Percentiles rank a stretch among this genome's conserved stretches.
Conservation (phyloP, 30 jellyfish, hydroid and myxozoan species). For the Turritopsis rubra region DNA sequence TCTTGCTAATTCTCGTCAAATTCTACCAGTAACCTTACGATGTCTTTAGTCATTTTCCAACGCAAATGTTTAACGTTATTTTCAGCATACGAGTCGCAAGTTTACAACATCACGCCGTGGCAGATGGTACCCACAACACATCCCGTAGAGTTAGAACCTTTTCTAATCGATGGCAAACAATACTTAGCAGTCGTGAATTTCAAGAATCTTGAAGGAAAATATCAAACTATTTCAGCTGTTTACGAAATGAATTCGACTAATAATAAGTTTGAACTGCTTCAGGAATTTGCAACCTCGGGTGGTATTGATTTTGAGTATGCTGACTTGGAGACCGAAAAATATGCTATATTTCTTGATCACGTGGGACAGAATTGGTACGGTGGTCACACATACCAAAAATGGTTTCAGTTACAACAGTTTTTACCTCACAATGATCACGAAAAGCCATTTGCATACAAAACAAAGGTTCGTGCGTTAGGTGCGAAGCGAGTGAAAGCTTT, state of each 20-base stretch:
- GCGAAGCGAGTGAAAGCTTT: constrained; percentile 63
- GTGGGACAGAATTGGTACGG: constrained; percentile 41
- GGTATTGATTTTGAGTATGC: constrained; percentile 62
- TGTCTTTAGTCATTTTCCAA: neutral
- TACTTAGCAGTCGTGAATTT: constrained; percentile 75
- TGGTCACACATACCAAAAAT: constrained; percentile 23
- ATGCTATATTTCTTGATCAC: constrained; percentile 50
- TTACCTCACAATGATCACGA: constrained; percentile 19
- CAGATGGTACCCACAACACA: constrained; percentile 36
- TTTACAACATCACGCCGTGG: constrained; percentile 51
- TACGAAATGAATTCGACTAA: constrained; percentile 18
- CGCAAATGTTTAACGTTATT: no score
- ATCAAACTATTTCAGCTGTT: constrained; percentile 36
- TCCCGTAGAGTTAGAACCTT: constrained; percentile 65
- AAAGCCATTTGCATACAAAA: constrained; percentile 33
- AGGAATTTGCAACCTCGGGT: constrained; percentile 52
- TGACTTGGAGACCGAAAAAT: constrained; percentile 47
- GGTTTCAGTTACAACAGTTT: constrained; percentile 36
- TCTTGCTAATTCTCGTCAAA: no score
- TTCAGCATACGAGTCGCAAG: constrained; percentile 36
- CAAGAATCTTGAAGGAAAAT: constrained; percentile 9
- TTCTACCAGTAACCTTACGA: neutral
- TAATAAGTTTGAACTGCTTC: constrained; percentile 32
- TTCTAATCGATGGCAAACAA: constrained; percentile 35
- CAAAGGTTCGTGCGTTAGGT: constrained; percentile 51